Conservation (phyloP, 2,797 vertebrate species). For the Pteropus rufus region DNA sequence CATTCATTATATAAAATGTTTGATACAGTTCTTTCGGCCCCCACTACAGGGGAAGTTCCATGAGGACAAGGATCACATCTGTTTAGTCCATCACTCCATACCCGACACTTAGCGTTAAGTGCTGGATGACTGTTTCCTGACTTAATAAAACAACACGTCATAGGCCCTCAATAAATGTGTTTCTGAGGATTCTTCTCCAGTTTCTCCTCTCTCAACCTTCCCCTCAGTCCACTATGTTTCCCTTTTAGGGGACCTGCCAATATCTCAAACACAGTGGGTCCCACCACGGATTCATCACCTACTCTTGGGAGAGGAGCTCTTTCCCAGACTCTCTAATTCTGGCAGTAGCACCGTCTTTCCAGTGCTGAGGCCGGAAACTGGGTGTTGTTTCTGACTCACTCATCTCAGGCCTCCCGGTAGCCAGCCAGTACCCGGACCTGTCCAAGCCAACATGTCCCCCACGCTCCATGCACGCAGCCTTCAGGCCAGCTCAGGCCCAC, state of each 20-base stretch:
- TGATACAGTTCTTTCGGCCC: not conserved
- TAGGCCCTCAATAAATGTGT: not conserved
- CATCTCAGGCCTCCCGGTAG: not conserved
- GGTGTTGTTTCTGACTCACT: not conserved
- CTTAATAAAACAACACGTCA: not conserved
- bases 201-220: not conserved
- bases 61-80: not conserved
- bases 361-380: not conserved
- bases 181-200: not conserved
- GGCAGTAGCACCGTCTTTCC: not conserved
- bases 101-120: not conserved
- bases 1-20: not conserved
- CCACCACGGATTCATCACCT: not conserved
- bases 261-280: not conserved
- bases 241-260: not conserved
- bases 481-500: not conserved
- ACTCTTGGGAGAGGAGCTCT: not conserved
- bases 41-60: not conserved
- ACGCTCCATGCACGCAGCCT: rapidly evolving
- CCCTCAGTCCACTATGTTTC: not conserved
- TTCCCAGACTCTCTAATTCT: not conserved
- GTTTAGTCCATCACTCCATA: not conserved
- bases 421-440: not conserved
- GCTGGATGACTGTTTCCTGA: too few relatives aligned
- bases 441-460: not conserved